Evolutionary conservation across 1,140 invertebrate genomes (phyloP), one percentile per base, ranked within the genome.

Genomic region (Babylonia areolata): DNA sequence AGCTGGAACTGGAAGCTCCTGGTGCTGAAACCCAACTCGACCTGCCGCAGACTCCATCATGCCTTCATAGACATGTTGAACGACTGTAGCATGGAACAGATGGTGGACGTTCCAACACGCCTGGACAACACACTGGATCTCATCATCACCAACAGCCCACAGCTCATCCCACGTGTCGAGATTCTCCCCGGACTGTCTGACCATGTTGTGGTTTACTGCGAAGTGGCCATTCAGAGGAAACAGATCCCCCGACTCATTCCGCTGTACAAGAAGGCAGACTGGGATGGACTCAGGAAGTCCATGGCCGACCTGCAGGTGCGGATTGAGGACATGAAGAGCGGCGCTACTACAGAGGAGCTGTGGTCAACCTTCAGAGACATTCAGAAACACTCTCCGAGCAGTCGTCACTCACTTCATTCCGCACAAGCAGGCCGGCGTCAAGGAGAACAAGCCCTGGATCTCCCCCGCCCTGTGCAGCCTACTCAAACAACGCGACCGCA

Each of bases 1-100:
- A 42, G 77, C 77, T 78, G 77, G 11, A 31, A 78, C 28, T 78
- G 77, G 77, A 78, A 78, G 28, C n/a, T 37, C 11, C 11, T 31
- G 37, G n/a, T n/a, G 9, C 73, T 75, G 73, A 75, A 75, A 75
- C 73, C 73, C 15, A 75, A 75, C 9, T 15, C 73, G 9, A 12
- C 73, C n/a, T 37, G n/a, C 37, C n/a, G 11, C 11, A 12, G 28
- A 17, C 77, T 78, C 33, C 77, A 78, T 78, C 40, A 40, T 11
- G 0, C n/a, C 20, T 42, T 78, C 23, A 42, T 39, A 5, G 33
- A n/a, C 40, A 78, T 33, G 28, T 31, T 78, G 17, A 42, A 33
- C 77, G 3, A 78, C 77, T 40, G 9, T 28, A 31, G 77, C 35
- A 28, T 78, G 2, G 40, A 15, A 78, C 3, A 78, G 77, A 28